Conservation (phyloP, 2,113 vertebrate genomes). For the Epinephelus cyanopodus region DNA sequence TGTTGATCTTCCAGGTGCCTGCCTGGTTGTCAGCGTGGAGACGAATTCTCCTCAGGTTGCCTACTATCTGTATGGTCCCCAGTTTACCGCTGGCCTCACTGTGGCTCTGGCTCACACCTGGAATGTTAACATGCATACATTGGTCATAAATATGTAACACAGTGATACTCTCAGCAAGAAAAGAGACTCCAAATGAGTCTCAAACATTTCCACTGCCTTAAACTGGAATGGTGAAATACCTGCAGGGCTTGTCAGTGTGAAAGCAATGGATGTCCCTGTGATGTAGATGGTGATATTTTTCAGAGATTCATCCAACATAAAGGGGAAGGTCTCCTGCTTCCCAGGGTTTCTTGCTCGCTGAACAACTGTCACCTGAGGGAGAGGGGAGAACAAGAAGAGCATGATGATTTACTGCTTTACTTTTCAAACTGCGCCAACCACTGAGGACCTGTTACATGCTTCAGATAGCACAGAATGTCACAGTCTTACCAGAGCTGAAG, state of each 20-base stretch:
- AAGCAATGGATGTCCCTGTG: conserved; percentile 73
- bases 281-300: conserved; percentile 80
- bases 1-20: conserved; percentile 77
- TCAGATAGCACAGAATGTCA: neutral
- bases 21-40: conserved; percentile 48
- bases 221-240: conserved; percentile 46
- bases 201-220: neutral
- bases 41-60: conserved; percentile 77
- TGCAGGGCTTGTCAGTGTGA: conserved; percentile 75
- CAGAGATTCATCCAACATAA: conserved; percentile 77
- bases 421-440: neutral
- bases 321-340: conserved; percentile 71
- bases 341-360: conserved; percentile 70
- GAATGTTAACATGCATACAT: conserved; percentile 2
- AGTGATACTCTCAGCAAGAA: neutral
- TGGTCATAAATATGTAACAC: neutral
- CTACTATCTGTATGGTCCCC: conserved; percentile 72
- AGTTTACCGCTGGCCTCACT: conserved; percentile 66
- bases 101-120: conserved; percentile 73
- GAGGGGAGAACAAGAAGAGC: neutral
- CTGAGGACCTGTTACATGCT: neutral
- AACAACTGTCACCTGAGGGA: conserved; percentile 80
- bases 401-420: neutral
- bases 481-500: conserved; percentile 80
- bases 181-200: neutral